Conservation (phyloP, 2,888 invertebrate genomes). For the Troilus luridus region DNA sequence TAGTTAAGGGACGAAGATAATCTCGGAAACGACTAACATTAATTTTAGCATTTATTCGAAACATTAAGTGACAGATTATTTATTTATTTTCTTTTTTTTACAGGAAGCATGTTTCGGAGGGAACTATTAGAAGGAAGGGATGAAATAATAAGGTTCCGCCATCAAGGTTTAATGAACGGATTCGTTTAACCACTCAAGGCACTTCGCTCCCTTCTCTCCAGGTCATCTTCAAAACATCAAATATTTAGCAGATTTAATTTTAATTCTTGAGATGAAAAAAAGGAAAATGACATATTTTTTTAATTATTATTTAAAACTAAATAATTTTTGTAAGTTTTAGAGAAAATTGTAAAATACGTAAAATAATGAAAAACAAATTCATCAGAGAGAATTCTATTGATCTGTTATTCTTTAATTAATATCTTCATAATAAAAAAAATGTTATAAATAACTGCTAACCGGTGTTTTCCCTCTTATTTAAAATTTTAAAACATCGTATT, state of each 20-base stretch:
- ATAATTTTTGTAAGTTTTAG: too few relatives aligned
- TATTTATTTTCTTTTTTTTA: constrained; percentile 2
- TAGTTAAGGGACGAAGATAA: not conserved
- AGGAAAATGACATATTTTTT: too few relatives aligned
- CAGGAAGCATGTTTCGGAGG: not conserved
- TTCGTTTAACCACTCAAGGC: constrained; percentile 27
- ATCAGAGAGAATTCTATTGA: too few relatives aligned
- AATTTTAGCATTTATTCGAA: not conserved
- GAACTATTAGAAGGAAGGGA: not conserved
- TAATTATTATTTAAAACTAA: too few relatives aligned
- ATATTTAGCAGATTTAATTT: not conserved
- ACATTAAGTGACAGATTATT: not conserved
- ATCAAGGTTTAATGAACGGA: constrained; percentile 10
- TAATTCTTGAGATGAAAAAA: not conserved
- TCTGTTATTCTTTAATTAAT: too few relatives aligned
- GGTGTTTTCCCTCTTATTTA: too few relatives aligned
- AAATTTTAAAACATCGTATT: too few relatives aligned
- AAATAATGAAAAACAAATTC: too few relatives aligned
- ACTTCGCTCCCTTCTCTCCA: not conserved
- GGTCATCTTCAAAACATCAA: too few relatives aligned
- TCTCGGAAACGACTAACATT: not conserved
- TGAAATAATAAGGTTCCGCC: constrained; percentile 14
- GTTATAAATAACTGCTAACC: too few relatives aligned
- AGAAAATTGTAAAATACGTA: too few relatives aligned
- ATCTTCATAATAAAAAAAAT: too few relatives aligned